These are phyloP conservation scores for Crax fasciolata DNA, from an alignment of 2,797 vertebrate species.

Conservation along the genomic window DNA sequence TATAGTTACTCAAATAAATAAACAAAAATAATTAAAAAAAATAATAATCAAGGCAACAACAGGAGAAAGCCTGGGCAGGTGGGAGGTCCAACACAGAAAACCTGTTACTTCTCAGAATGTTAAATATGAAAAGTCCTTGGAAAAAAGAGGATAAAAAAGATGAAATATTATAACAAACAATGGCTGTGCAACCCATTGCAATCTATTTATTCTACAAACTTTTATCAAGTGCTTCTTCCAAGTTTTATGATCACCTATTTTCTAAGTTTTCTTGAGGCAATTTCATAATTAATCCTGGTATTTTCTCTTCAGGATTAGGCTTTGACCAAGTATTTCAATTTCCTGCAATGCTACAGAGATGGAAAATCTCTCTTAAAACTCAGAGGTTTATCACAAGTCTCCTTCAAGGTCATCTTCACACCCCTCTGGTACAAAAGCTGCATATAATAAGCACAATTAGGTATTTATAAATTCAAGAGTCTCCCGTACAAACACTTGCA, in stretches of 20 bases:
- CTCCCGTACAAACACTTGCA: not conserved
- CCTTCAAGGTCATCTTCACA: constrained; percentile 45
- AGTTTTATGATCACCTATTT: not conserved
- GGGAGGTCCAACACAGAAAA: not conserved
- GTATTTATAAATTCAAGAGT: not conserved
- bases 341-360: not conserved
- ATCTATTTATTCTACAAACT: not conserved
- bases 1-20: not conserved
- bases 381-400: constrained; percentile 16
- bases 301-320: not conserved
- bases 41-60: not conserved
- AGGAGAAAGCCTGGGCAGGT: not conserved
- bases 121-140: not conserved
- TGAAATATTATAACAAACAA: not conserved
- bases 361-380: constrained; percentile 42
- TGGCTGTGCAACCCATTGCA: not conserved
- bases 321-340: constrained; percentile 25
- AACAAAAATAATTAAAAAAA: not conserved
- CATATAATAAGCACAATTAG: constrained; percentile 9
- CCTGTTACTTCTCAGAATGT: not conserved
- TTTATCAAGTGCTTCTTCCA: not conserved
- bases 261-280: not conserved
- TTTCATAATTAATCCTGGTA: not conserved
- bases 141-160: not conserved
- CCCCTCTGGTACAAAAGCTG: not conserved